Base-by-base conservation (phyloP, 2,888 invertebrate genomes). In the Dynastes maya region DNA sequence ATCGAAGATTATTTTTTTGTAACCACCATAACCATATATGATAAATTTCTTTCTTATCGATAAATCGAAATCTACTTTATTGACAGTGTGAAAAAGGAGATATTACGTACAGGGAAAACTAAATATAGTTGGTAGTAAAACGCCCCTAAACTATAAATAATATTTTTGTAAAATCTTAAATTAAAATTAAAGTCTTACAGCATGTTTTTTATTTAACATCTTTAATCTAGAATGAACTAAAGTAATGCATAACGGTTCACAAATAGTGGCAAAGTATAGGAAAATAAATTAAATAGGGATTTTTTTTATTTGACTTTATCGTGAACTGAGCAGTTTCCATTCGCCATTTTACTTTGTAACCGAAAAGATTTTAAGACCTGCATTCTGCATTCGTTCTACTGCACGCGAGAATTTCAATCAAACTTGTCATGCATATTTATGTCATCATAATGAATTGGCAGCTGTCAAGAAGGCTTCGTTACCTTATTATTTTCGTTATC, bases 371-470 rank as follows among this genome's bases (percentile, higher is more conserved):
- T 55, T 55, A 0, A 0, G 13, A 22, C 22, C 13, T 5, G 22
- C 5, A 55, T 22, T 22, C 13, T 5, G 22, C 1, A 55, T 22
- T 22, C 13, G 2, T 6, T n/a, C 22, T 16, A n/a, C 5, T 5
- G 16, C 22, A 16, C 5, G 1, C 11, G 32, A 61, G 8, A 29
- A 0, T 29, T 63, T 29, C 2, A 32, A 32, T 9, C 32, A 13
- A 37, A 37, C 32, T 37, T 13, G 51, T 29, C 13, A 68, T 51
- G 68, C 27, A 11, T 5, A 51, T 68, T 68, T 68, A 68, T 68
- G 53, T 68, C 68, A 68, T 68, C 29, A 22, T 51, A 13, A 68
- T 68, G 6, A 65, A 16, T 51, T 51, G 49, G 68, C 68, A n/a
- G 13, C 49, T 51, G 68, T 68, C 68, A 68, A 68, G 51, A 51